Evolutionary conservation across 2,888 invertebrate species (phyloP), one percentile per base, ranked within the genome.

Genomic region (Hirtodrosophila cameraria): DNA sequence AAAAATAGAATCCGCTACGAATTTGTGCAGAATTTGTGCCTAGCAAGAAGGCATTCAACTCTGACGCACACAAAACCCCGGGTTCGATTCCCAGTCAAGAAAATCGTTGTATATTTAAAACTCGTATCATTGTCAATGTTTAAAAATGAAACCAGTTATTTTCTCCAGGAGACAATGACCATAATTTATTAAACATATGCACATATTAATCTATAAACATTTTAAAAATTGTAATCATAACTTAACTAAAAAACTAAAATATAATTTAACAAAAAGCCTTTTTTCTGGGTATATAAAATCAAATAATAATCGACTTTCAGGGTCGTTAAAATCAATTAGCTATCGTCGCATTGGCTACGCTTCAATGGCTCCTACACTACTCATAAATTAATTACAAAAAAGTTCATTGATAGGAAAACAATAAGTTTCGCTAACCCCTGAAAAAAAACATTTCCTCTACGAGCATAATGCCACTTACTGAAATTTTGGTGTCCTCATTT

Each of bases 351-450:
- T 49, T 54, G 54, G 50, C 38, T 42, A 66, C 45, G 79, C 61
- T 60, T 85, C 50, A 79, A 27, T 62, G 53, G 15, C 4, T 30
- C 7, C 31, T 9, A 15, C 45, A 41, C 23, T 11, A 25, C 46
- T 66, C 65, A 50, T 85, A 85, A 80, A 80, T 80, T 85, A 82
- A 80, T 85, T 79, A 49, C 39, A 16, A 75, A 64, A n/a, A 58
- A 66, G 52, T 68, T 75, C 43, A 75, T 63, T 71, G 82, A 85
- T 68, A 41, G 65, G 27, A 61, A 59, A 63, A 60, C 61, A 69
- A 69, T 48, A 66, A 54, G 50, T 60, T 63, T 27, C 57, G 60
- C 38, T 57, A 52, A 46, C 61, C 42, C 75, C 50, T 55, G 36
- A 36, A 36, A 33, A 46, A 36, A 27, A 18, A 11, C 3, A 6